Evolutionary conservation across 1,140 invertebrate species (phyloP), one percentile per base, ranked within the genome.

Genomic region (Pseudomyrmex flavicornis): DNA sequence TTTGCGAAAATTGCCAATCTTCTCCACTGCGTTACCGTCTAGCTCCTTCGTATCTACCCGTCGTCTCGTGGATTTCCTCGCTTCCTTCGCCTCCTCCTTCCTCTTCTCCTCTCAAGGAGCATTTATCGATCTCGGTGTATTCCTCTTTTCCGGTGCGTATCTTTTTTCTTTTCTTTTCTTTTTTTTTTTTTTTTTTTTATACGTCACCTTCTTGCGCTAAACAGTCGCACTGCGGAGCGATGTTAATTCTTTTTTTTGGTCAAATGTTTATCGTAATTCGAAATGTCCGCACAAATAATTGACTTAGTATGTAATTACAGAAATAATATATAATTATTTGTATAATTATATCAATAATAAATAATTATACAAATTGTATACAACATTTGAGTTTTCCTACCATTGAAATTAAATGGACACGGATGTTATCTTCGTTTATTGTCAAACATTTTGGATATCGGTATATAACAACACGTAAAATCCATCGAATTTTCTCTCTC

Each of bases 1-100:
- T 93, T 93, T 89, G 90, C 89, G 92, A 93, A 93, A 93, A 93
- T 93, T 93, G 91, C 90, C 92, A 93, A 93, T 93, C 91, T 92
- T 91, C 91, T 83, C 87, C 61, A 83, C 87, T 85, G 85, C 84
- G 83, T 88, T 85, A 85, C 82, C 85, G 86, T 80, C 76, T 72
- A 83, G 82, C 72, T 88, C 86, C 89, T 88, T 89, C 86, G 72
- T 83, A 73, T 84, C 86, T 82, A 76, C 46, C 15, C 68, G 65
- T 54, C 74, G 72, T 79, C 69, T 80, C 58, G 56, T n/a, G 63
- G 46, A 88, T 84, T 50, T 75, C 61, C 52, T 20, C 44, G 0
- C 72, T 46, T 22, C 17, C 26, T 58, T 22, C 7, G 3, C 65
- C 8, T 4, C n/a, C 54, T 2, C 20, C 12, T 48, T 50, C 58